Evolutionary conservation across 2,888 invertebrate species (phyloP).

Genomic region (Ectemnius lituratus): DNA sequence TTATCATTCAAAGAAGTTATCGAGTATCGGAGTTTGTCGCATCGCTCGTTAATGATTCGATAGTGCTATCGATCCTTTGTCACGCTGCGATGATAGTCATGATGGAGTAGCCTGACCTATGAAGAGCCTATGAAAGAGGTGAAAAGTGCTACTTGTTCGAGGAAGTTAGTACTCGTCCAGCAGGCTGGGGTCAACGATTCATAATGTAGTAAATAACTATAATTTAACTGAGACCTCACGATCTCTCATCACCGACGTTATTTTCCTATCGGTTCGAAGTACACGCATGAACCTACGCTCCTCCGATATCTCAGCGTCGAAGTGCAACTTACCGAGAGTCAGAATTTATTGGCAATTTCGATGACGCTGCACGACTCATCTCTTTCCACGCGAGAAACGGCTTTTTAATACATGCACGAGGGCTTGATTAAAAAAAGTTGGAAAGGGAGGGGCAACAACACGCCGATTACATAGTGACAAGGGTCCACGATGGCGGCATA

Average conservation of each 20-base stretch:
- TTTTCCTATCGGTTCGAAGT: too few species aligned
- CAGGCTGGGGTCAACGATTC: conserved; percentile 8
- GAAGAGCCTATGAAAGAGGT: neutral
- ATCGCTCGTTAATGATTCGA: neutral
- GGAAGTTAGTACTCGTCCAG: neutral
- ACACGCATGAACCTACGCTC: too few species aligned
- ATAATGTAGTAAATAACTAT: neutral
- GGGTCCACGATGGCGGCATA: conserved; percentile 35
- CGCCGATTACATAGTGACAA: conserved; percentile 20
- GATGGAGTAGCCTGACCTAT: neutral
- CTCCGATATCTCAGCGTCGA: too few species aligned
- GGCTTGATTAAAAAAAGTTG: neutral
- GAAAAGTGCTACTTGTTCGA: neutral
- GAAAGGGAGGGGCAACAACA: neutral
- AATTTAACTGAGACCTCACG: too few species aligned
- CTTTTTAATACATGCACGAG: conserved; percentile 34
- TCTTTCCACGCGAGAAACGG: neutral
- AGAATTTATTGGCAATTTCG: too few species aligned
- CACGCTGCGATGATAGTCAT: neutral
- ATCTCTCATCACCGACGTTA: too few species aligned
- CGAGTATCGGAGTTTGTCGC: conserved; percentile 1
- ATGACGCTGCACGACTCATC: too few species aligned
- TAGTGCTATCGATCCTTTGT: neutral
- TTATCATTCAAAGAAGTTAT: conserved; percentile 1
- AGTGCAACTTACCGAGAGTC: too few species aligned